These are phyloP conservation scores for Eonycteris spelaea DNA, from an alignment of 2,113 vertebrate genomes.

Conservation along the genomic window DNA sequence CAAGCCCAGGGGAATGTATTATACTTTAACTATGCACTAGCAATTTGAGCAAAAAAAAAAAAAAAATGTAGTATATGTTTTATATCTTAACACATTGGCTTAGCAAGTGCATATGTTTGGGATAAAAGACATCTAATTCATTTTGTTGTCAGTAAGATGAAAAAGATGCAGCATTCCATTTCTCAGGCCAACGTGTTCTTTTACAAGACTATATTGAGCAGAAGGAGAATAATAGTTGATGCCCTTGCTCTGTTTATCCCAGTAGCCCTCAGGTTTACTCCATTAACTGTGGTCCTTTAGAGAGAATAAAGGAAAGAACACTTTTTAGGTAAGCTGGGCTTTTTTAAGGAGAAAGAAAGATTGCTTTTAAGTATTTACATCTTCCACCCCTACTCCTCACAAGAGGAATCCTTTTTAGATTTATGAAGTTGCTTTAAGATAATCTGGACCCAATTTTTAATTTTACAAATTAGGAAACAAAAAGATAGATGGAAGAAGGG, in stretches of 20 bases:
- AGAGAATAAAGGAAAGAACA: not conserved
- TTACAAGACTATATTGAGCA: not conserved
- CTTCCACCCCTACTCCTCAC: not conserved
- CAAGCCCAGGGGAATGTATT: not conserved
- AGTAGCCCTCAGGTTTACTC: not conserved
- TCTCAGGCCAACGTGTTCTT: not conserved
- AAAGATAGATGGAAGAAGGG: not conserved
- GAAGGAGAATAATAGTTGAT: not conserved
- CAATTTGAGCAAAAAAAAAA: not conserved
- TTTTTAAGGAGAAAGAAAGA: not conserved
- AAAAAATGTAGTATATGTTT: not conserved
- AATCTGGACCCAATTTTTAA: not conserved
- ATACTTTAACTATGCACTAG: not conserved
- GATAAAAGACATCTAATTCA: conserved; percentile 38
- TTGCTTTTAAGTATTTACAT: not conserved
- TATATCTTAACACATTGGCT: conserved; percentile 32
- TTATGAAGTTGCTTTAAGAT: not conserved
- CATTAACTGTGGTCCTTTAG: not conserved
- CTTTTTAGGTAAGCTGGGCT: not conserved
- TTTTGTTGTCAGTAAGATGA: conserved; percentile 30
- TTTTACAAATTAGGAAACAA: not conserved
- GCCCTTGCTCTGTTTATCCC: not conserved
- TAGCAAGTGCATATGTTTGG: conserved; percentile 33
- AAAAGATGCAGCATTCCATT: not conserved
- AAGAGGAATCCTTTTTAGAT: not conserved